phyloP scores from a whole-genome alignment of 2,113 vertebrate genomes.

The Steatornis caripensis region DNA sequence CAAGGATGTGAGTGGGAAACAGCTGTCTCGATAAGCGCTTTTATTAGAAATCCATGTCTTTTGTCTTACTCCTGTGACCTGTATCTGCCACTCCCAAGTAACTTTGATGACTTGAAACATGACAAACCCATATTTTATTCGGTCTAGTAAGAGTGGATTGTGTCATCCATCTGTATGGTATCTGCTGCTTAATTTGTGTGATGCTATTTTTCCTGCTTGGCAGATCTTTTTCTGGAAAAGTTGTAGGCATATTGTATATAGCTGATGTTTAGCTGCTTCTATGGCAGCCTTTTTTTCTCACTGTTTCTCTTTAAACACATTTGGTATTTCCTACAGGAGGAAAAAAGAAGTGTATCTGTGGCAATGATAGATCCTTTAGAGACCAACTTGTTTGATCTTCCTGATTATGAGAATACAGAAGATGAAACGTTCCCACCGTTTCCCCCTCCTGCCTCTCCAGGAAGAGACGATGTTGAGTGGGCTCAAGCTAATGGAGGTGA shows the following conservation, averaged over 20 bases:
- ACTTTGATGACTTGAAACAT: background rate
- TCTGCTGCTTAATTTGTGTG: background rate
- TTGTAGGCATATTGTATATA: fast-evolving
- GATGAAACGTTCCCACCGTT: conserved; percentile 87
- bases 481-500: conserved; percentile 72
- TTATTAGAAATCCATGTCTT: background rate
- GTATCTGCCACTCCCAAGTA: background rate
- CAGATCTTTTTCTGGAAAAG: background rate
- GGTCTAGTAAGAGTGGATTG: background rate
- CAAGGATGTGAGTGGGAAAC: fast-evolving
- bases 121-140: background rate
- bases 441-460: conserved; percentile 85
- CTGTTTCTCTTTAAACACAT: background rate
- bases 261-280: background rate
- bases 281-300: background rate
- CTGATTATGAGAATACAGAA: conserved; percentile 75
- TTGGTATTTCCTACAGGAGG: background rate
- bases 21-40: background rate
- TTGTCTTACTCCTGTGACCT: background rate
- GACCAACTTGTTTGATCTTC: conserved; percentile 66
- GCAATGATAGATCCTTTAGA: conserved; percentile 74
- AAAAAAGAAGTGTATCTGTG: background rate
- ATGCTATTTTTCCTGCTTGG: background rate
- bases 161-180: background rate
- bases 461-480: conserved; percentile 59